Percentiles rank a stretch among this genome's conserved stretches.
These are phyloP conservation scores for Tringa solitaria DNA, from an alignment of 2,113 vertebrate genomes.

Conservation along the genomic window DNA sequence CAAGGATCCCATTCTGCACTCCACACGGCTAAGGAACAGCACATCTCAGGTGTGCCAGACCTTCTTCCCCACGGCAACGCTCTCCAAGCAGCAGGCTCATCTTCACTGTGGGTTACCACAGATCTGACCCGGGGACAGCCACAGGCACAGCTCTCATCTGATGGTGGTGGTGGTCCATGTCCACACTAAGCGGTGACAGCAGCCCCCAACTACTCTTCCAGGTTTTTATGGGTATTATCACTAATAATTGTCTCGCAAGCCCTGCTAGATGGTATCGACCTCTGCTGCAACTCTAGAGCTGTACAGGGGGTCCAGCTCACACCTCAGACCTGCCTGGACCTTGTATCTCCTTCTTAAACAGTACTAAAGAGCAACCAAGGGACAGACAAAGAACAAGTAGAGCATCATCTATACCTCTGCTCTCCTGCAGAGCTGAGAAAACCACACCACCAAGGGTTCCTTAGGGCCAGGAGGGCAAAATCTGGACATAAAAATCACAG, in stretches of 20 bases:
- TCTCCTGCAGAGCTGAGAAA: not conserved
- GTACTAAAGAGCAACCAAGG: not conserved
- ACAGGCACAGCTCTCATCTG: not conserved
- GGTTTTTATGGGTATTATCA: not conserved
- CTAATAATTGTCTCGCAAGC: not conserved
- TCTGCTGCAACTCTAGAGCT: not conserved
- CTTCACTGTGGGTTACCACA: not conserved
- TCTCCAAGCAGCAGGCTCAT: not conserved
- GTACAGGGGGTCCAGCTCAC: not conserved
- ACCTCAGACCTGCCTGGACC: not conserved
- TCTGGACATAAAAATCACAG: not conserved
- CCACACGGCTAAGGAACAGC: not conserved
- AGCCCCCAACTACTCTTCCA: not conserved
- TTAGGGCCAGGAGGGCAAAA: not conserved
- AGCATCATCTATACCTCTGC: not conserved
- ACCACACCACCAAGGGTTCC: not conserved
- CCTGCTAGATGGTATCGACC: not conserved
- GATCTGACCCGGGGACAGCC: not conserved
- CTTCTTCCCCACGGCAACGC: rapidly evolving
- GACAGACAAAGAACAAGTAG: not conserved
- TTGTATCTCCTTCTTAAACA: not conserved
- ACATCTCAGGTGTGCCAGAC: not conserved
- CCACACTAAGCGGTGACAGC: not conserved
- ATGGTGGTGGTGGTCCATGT: not conserved
- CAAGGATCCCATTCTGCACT: not conserved